Conservation (phyloP, 2,113 vertebrate species). For the Pangasianodon gigas region DNA sequence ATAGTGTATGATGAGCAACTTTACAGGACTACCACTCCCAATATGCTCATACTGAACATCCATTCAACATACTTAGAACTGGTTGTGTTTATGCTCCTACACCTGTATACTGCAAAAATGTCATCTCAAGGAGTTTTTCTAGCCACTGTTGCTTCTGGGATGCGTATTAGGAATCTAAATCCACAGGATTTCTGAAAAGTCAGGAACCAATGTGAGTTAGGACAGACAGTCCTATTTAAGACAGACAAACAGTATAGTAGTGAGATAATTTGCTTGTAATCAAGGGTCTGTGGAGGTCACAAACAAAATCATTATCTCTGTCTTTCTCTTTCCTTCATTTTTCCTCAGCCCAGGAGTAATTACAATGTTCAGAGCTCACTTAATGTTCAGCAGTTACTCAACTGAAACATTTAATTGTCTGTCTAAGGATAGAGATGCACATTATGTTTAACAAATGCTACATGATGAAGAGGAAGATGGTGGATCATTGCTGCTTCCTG, state of each 20-base stretch:
- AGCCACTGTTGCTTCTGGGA: background rate
- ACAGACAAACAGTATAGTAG: background rate
- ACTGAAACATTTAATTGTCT: conserved; percentile 40
- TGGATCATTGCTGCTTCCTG: conserved; percentile 9
- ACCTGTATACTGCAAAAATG: background rate
- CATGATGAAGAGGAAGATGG: background rate
- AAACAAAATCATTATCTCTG: conserved; percentile 7
- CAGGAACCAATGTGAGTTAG: background rate
- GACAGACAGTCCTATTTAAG: background rate
- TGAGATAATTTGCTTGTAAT: background rate
- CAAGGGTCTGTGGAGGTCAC: conserved; percentile 15
- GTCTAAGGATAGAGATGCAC: conserved; percentile 29
- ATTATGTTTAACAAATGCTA: conserved; percentile 36
- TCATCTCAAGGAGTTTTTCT: background rate
- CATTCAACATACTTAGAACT: background rate
- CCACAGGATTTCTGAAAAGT: background rate
- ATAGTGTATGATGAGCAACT: background rate
- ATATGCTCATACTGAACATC: background rate
- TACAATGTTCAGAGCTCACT: conserved; percentile 37
- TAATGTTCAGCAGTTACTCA: conserved; percentile 30
- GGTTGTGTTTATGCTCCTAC: background rate
- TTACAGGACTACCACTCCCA: background rate
- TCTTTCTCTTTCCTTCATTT: background rate
- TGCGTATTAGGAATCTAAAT: background rate
- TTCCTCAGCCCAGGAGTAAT: conserved; percentile 44